Conservation (phyloP, 2,888 invertebrate genomes). For the Trichogramma dendrolimi region DNA sequence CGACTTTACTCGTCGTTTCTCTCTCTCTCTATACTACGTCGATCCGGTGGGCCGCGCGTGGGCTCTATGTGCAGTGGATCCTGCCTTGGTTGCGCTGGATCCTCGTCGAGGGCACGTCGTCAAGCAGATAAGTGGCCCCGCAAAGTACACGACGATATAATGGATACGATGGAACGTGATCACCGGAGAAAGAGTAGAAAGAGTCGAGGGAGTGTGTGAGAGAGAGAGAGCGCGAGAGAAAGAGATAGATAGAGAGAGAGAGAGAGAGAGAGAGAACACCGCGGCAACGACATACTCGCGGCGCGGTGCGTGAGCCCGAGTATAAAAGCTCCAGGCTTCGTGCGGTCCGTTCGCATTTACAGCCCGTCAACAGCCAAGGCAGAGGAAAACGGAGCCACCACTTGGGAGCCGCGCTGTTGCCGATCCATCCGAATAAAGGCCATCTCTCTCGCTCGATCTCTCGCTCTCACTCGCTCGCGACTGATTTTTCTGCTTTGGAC, state of each 20-base stretch:
- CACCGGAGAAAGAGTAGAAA: background rate
- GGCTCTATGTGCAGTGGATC: no score
- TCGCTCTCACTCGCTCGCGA: no score
- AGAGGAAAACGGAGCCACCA: background rate
- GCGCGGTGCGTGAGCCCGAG: background rate
- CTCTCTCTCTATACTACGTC: background rate
- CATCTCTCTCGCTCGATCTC: slow-evolving; percentile 1
- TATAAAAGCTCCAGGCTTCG: background rate
- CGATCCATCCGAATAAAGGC: slow-evolving; percentile 18
- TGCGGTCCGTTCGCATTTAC: background rate
- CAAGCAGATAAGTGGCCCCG: no score
- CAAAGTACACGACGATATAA: no score
- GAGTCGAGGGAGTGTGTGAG: background rate
- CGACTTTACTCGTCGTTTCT: no score
- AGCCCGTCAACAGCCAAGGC: background rate
- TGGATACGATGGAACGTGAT: background rate
- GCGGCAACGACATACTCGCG: background rate
- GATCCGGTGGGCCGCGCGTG: no score
- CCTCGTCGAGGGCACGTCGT: no score
- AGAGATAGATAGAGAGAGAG: background rate
- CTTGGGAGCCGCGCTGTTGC: slow-evolving; percentile 3
- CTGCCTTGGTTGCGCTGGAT: no score
- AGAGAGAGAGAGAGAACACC: background rate
- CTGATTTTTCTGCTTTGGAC: no score
- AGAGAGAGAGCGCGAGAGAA: background rate